phyloP scores from a whole-genome alignment of 2,797 vertebrate genomes.

The Alectoris magna region DNA sequence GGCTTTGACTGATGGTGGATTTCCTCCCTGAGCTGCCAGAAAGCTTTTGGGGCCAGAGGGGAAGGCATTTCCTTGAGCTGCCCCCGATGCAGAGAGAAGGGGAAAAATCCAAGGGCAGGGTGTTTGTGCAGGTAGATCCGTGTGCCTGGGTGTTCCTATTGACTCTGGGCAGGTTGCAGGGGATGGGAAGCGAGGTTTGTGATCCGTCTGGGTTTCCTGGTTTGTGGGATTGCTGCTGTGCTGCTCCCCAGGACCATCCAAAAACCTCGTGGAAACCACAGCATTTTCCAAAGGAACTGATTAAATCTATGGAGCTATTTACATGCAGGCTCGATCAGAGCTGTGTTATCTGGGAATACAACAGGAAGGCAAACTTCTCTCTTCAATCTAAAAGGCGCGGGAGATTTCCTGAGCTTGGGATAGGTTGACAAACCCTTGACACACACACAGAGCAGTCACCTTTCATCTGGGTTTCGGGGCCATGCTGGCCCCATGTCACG shows the following conservation, averaged over 20 bases:
- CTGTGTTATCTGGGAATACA: constrained; percentile 60
- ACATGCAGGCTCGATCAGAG: constrained; percentile 59
- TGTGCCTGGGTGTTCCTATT: constrained; percentile 56
- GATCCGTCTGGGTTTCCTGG: constrained; percentile 34
- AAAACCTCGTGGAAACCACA: constrained; percentile 29
- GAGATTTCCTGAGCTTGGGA: constrained; percentile 59
- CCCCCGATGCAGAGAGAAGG: background rate
- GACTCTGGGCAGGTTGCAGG: constrained; percentile 42
- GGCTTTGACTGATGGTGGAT: background rate
- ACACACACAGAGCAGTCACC: background rate
- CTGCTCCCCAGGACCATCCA: background rate
- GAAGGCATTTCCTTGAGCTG: background rate
- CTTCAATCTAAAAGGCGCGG: constrained; percentile 59
- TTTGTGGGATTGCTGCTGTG: rapidly evolving
- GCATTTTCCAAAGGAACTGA: constrained; percentile 65
- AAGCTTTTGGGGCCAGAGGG: background rate
- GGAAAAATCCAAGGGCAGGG: background rate
- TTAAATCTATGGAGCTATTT: constrained; percentile 67
- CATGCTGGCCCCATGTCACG: background rate
- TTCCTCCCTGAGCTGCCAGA: background rate
- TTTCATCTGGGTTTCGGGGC: constrained; percentile 29
- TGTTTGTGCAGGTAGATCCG: constrained; percentile 9
- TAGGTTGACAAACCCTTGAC: constrained; percentile 53
- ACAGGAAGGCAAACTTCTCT: constrained; percentile 70
- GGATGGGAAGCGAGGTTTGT: background rate